Base-by-base conservation (phyloP, 2,113 vertebrate species). In the Pangasianodon hypophthalmus region DNA sequence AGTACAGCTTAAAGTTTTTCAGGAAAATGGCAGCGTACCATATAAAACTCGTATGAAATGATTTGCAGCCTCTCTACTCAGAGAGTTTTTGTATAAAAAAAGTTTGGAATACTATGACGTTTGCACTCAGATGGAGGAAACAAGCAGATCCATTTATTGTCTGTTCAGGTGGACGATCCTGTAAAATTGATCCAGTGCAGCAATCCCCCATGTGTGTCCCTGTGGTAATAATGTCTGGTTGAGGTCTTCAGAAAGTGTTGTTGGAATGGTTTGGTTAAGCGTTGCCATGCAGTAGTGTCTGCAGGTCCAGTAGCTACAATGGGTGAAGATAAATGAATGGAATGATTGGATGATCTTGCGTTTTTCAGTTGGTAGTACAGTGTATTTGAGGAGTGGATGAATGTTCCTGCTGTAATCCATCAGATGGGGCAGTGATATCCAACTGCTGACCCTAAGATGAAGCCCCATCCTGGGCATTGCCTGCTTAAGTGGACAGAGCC, bases 21-120 rank as follows among this genome's bases (percentile, higher is more conserved):
- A 84, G 48, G 7, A 77, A 32, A n/a, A 89, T 80, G 32, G 32
- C 32, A 62, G 46, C 52, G 88, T 89, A 89, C 88, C 82, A 52
- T 85, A 88, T 14, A 84, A 32, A 80, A 62, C 56, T 77, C 14
- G 4, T 21, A 41, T 79, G 71, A 79, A 79, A 87, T 79, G 69
- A 56, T 29, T 37, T 26, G 48, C 14, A 82, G 77, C 19, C 46
- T 69, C 79, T 48, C 6, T 81, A 48, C 14, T 32, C 6, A 6
- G 44, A 4, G 41, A 56, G 44, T 18, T 85, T 50, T 24, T 86
- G 18, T 67, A 29, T 21, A 19, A 67, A 85, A 48, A 44, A 87
- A 19, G 18, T 32, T 1, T 41, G 6, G 54, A 87, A 87, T 46
- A 80, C 69, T 87, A 79, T 19, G 24, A 77, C 7, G 29, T 32